Evolutionary conservation across 2,888 invertebrate species (phyloP), one percentile per base, ranked within the genome.

Genomic region (Zygothrica quintamaculata): DNA sequence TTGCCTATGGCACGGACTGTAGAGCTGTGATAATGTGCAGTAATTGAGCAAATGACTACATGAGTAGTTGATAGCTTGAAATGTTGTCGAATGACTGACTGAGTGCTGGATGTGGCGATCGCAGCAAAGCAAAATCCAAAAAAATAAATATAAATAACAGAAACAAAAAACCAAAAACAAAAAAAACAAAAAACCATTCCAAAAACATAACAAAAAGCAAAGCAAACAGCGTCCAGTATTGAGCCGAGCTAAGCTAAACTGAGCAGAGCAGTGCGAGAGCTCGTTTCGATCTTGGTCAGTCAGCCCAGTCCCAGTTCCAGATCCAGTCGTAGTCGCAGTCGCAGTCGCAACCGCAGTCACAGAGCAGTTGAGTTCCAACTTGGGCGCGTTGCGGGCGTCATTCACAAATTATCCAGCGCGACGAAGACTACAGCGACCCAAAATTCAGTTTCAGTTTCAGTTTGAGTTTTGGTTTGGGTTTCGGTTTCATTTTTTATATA

Each of bases 301-400:
- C 33, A 40, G 42, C 44, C 53, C 62, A 59, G 72, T 64, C 51
- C 51, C 43, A 48, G n/a, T 29, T 29, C 29, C 29, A 22, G 18
- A 22, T 5, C 18, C 72, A 56, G 47, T 53, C 33, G 40, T 61
- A 59, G 72, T 64, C 51, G 46, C 43, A 48, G n/a, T 3, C n/a
- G 7, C 29, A 50, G 31, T n/a, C 15, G 7, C 15, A 36, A 13
- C 13, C 57, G 44, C 48, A 37, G 33, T 60, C 50, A 31, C 26
- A 22, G 65, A 43, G 34, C 62, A 73, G 78, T 85, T 73, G 82
- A 78, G 59, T 61, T 68, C 57, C 74, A 82, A 69, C 77, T 87
- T 81, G 82, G 80, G 71, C 74, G 79, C 87, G 72, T 61, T 71
- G 65, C 82, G 77, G 88, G 71, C 65, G 71, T 74, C 48, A 56